These are phyloP conservation scores for Psephotus haematonotus DNA, from an alignment of 2,113 vertebrate species.

Conservation along the genomic window DNA sequence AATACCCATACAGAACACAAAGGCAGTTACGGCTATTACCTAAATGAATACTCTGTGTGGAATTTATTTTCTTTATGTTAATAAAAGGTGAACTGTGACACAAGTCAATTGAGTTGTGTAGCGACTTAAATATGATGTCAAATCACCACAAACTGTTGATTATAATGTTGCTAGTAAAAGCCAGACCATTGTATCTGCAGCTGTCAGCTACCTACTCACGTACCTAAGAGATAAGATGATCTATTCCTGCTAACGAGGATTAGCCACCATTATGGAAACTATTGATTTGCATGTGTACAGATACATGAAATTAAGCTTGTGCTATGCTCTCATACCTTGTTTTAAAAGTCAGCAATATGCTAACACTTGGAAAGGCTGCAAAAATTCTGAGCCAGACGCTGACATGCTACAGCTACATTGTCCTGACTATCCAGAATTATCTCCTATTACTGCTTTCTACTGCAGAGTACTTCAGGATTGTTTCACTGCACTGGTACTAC, in stretches of 20 bases:
- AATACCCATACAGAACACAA: neutral
- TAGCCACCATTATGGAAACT: rapidly evolving
- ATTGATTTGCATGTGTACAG: neutral
- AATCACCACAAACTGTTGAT: neutral
- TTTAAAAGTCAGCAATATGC: neutral
- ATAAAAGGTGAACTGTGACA: neutral
- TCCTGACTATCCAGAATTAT: neutral
- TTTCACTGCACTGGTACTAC: neutral
- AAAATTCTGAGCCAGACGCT: neutral
- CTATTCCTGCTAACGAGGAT: neutral
- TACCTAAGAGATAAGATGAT: neutral
- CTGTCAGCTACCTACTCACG: neutral
- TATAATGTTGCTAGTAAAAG: neutral
- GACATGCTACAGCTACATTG: rapidly evolving
- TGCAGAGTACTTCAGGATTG: neutral
- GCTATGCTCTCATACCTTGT: neutral
- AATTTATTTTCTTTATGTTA: neutral
- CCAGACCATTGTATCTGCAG: neutral
- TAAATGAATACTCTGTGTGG: neutral
- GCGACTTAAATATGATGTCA: neutral
- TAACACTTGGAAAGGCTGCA: neutral
- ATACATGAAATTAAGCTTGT: neutral
- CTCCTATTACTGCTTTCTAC: neutral
- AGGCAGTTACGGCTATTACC: neutral
- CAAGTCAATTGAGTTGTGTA: neutral